Conservation (phyloP, 2,797 vertebrate species). For the Glossophaga mutica region DNA sequence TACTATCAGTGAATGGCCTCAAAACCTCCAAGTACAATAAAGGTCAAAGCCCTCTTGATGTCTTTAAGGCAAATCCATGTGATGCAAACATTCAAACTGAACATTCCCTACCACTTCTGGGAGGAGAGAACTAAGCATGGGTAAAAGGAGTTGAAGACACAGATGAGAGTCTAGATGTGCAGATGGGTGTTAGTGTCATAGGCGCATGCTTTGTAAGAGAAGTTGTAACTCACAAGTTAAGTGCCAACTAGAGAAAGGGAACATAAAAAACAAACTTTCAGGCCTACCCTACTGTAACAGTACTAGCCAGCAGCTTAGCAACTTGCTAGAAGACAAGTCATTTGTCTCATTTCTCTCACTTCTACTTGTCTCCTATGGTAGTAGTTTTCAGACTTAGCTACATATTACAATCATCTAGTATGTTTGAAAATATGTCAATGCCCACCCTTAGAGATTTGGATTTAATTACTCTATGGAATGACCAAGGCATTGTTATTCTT, state of each 20-base stretch:
- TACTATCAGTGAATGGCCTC: not conserved
- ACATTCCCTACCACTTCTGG: not conserved
- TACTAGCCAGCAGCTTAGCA: not conserved
- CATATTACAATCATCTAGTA: not conserved
- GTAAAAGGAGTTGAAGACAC: not conserved
- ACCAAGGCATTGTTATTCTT: not conserved
- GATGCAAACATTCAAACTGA: not conserved
- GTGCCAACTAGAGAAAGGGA: not conserved
- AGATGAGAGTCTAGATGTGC: not conserved
- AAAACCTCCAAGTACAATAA: not conserved
- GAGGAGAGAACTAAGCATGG: not conserved
- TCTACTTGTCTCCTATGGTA: not conserved
- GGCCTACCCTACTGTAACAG: not conserved
- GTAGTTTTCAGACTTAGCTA: not conserved
- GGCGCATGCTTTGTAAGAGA: not conserved
- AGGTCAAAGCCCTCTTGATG: not conserved
- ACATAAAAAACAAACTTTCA: not conserved
- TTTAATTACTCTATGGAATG: not conserved
- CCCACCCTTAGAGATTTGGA: not conserved
- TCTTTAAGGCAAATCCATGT: conserved; percentile 13
- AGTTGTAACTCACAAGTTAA: not conserved
- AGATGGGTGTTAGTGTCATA: not conserved
- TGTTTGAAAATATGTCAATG: not conserved
- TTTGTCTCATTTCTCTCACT: not conserved
- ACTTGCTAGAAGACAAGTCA: not conserved